Base-by-base conservation (phyloP, 2,888 invertebrate species). In the Stenichneumon culpator region DNA sequence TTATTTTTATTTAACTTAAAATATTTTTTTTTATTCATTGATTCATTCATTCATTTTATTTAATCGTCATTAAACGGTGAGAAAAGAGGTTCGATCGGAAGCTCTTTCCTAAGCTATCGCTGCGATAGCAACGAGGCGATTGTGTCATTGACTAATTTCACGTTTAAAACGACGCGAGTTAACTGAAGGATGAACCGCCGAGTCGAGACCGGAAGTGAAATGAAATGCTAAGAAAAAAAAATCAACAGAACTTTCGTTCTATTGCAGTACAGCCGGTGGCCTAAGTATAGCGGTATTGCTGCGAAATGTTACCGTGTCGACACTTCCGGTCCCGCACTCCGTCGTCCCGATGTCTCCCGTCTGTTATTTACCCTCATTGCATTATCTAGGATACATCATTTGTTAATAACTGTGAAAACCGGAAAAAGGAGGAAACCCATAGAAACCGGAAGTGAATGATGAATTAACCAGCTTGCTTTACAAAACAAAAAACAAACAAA, bases 391-490 rank as follows among this genome's bases (percentile, higher is more conserved):
- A 28, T n/a, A 32, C 28, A 32, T 19, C 11, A 47, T 39, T 74
- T 47, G 74, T 57, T 74, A 74, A 50, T 28, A 74, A 32, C n/a
- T 50, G 22, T 47, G 47, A 60, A 50, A 67, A 57, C 22, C n/a
- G 39, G 19, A 47, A 57, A 57, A 2, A 63, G n/a, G 39, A 67
- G 57, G 3, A 67, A 75, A 70, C 5, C 54, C 47, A 39, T 78
- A 14, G 68, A 68, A 14, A 57, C 22, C 25, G 54, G 25, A 74
- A 82, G 36, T 57, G 73, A 22, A 74, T 47, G 63, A 82, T 25
- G n/a, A 69, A 84, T 84, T 85, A 85, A 82, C 84, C 84, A 72
- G 82, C 84, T 85, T 85, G 54, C 63, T 82, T 82, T 79, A 84
- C 79, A 65, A 65, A 32, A 57, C 28, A 75, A 75, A 44, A 67